A percentile compares a stretch with the other conserved stretches of the same genome.
These are phyloP conservation scores for Capra hircus DNA, from an alignment of 2,113 vertebrate species.

Conservation along the genomic window DNA sequence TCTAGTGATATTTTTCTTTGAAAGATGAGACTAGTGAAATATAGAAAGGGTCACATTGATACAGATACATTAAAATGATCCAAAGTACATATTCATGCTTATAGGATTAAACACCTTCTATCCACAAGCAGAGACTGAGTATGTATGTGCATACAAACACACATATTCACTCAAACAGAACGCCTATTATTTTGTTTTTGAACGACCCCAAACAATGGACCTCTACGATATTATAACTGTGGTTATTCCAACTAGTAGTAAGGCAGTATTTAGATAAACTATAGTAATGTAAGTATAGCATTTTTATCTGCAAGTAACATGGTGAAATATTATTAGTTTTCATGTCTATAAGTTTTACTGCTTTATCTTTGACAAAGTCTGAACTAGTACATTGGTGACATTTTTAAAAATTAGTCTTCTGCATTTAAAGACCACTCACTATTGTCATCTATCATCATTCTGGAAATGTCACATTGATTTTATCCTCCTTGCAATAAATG, in stretches of 20 bases:
- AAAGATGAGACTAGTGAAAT: neutral
- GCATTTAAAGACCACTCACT: constrained; percentile 80
- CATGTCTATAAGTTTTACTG: constrained; percentile 78
- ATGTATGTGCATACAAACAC: neutral
- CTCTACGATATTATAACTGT: constrained; percentile 20
- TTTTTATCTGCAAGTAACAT: constrained; percentile 71
- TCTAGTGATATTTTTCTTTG: neutral
- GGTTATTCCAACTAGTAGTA: constrained; percentile 9
- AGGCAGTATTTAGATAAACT: constrained; percentile 48
- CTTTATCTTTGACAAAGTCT: constrained; percentile 83
- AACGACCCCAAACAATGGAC: constrained; percentile 19
- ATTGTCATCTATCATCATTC: constrained; percentile 82
- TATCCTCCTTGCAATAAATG: constrained; percentile 84
- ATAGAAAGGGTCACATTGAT: neutral
- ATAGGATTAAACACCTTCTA: neutral
- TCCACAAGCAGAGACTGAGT: neutral
- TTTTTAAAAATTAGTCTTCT: constrained; percentile 81
- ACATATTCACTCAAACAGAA: neutral
- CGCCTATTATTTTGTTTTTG: neutral
- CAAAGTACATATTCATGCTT: neutral
- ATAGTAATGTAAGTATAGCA: constrained; percentile 37
- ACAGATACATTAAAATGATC: neutral
- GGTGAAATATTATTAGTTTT: constrained; percentile 80
- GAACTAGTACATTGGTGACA: constrained; percentile 80
- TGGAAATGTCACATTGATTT: constrained; percentile 88